Evolutionary conservation across 2,797 vertebrate genomes (phyloP), one percentile per base, ranked within the genome.

Genomic region (Rhinichthys osculus): DNA sequence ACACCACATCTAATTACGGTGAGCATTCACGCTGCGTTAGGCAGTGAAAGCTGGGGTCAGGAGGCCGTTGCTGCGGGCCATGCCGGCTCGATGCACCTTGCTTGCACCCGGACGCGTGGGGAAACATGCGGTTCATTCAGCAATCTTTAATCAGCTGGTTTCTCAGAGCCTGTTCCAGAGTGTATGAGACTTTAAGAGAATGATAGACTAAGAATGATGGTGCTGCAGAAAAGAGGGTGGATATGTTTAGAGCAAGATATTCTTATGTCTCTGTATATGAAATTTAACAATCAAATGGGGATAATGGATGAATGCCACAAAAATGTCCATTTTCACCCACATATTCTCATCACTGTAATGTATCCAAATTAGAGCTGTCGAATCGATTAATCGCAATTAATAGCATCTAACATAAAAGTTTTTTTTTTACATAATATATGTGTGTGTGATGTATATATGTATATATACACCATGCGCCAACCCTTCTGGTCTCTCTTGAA

Each of bases 1-100:
- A 86, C 79, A 70, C 27, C 14, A 16, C 62, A 59, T 86, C 33
- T 82, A 82, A 86, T 86, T 86, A 77, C 10, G n/a, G 42, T 64
- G 67, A 80, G 77, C n/a, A 17, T 69, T 86, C 71, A 74, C 27
- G 66, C 62, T 81, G 59, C 21, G 33, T 81, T 73, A 73, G 71
- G 69, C 78, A 67, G 59, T 86, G 84, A 67, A 81, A 76, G 78
- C 78, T n/a, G 71, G 78, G 84, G 78, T 80, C 69, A 64, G 59
- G 64, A 69, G 84, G 69, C 70, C 42, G 1, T 27, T 66, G 67
- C 78, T 81, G 42, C 19, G 30, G 85, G 62, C 72, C 62, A 23
- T 9, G 44, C 78, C 50, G 38, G 71, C 80, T 76, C 64, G 14
- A 33, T 57, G 62, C 71, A 19, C 17, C 67, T 40, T 47, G 27